A percentile compares a stretch with the other conserved stretches of the same genome.
Evolutionary conservation across 2,888 invertebrate species (phyloP).

Genomic region (Himalopsyche anomala): DNA sequence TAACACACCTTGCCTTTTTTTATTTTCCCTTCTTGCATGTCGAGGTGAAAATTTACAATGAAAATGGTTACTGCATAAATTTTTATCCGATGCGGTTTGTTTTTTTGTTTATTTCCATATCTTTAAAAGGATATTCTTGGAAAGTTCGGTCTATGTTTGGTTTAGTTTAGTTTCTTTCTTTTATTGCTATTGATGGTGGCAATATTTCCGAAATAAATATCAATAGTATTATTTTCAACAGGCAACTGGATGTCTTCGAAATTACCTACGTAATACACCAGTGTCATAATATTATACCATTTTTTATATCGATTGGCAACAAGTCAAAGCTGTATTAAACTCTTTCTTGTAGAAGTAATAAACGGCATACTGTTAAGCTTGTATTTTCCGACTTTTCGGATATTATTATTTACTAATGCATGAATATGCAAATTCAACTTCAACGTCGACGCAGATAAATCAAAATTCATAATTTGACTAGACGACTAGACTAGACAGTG

Average conservation of each 20-base stretch:
- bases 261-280: too few species aligned
- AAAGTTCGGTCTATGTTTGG: background rate
- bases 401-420: too few species aligned
- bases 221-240: background rate
- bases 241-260: background rate
- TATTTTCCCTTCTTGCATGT: background rate
- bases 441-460: too few species aligned
- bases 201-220: background rate
- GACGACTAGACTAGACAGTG: too few species aligned
- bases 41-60: conserved; percentile 34
- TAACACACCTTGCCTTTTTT: conserved; percentile 21
- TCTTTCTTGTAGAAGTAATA: too few species aligned
- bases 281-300: too few species aligned
- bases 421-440: too few species aligned
- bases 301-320: too few species aligned
- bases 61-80: conserved; percentile 27
- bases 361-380: too few species aligned
- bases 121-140: conserved; percentile 7
- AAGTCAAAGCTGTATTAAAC: too few species aligned
- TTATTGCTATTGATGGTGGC: background rate
- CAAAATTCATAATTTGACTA: too few species aligned
- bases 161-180: background rate
- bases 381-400: too few species aligned
- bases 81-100: conserved; percentile 18
- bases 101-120: conserved; percentile 21